These are phyloP conservation scores for Temnothorax nylanderi DNA, from an alignment of 1,140 invertebrate species.

Conservation along the genomic window DNA sequence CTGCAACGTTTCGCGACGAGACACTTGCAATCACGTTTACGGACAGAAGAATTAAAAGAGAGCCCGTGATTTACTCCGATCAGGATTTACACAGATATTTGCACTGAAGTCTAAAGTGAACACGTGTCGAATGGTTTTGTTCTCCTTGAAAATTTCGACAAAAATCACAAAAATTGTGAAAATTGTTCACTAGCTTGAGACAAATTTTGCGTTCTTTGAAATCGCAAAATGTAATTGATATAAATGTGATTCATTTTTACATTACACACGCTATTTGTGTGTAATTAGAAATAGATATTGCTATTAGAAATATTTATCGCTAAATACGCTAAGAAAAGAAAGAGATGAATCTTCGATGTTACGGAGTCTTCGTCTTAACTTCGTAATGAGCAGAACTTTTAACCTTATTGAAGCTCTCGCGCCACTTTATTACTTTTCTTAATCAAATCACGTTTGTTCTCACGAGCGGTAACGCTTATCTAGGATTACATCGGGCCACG, in stretches of 20 bases:
- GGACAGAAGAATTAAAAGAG: constrained; percentile 50
- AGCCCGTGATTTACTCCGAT: background rate
- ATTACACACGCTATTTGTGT: background rate
- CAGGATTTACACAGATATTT: background rate
- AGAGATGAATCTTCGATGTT: background rate
- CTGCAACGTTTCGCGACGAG: background rate
- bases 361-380: background rate
- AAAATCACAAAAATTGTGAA: background rate
- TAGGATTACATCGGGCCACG: constrained; percentile 61
- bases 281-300: background rate
- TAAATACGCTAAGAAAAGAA: background rate
- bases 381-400: background rate
- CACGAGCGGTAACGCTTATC: constrained; percentile 31
- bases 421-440: constrained; percentile 28
- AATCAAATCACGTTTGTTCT: constrained; percentile 43
- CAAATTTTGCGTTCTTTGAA: background rate
- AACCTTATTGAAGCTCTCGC: background rate
- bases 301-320: background rate
- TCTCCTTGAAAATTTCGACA: background rate
- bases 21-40: background rate
- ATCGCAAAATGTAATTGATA: background rate
- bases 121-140: background rate
- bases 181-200: background rate
- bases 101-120: background rate
- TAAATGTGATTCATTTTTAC: background rate